phyloP scores from a whole-genome alignment of 2,888 invertebrate species.

The Limnephilus auricula region DNA sequence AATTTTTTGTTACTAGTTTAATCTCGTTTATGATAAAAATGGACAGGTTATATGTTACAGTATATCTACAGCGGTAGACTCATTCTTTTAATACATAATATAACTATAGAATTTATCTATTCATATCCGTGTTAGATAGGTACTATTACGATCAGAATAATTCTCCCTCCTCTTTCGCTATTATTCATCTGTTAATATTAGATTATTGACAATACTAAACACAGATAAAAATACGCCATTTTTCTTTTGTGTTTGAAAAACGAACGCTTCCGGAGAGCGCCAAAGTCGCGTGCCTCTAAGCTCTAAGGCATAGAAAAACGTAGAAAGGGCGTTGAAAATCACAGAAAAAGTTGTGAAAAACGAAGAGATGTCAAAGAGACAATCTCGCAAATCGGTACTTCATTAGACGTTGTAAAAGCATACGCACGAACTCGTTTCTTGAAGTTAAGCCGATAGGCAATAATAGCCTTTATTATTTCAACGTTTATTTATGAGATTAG shows the following conservation, averaged over 20 bases:
- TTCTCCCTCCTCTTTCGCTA: too few species aligned
- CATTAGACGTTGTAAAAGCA: conserved; percentile 30
- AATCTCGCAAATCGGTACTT: conserved; percentile 33
- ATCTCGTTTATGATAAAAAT: too few species aligned
- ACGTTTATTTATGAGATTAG: not conserved
- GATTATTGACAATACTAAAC: not conserved
- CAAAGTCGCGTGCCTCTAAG: conserved; percentile 28
- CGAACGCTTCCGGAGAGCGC: not conserved
- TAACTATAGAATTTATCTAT: too few species aligned
- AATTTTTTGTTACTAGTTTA: too few species aligned
- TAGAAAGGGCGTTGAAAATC: conserved; percentile 22
- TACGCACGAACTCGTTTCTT: conserved; percentile 38
- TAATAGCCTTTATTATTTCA: not conserved
- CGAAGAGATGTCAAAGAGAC: conserved; percentile 9
- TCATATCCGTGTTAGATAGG: too few species aligned
- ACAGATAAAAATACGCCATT: not conserved
- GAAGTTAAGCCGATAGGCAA: not conserved
- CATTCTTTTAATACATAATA: too few species aligned
- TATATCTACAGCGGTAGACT: too few species aligned
- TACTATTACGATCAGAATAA: too few species aligned
- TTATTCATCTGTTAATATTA: too few species aligned
- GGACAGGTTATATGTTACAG: too few species aligned
- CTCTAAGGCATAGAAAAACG: not conserved
- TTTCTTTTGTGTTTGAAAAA: not conserved
- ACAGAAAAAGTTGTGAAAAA: conserved; percentile 5